Conservation (phyloP, 2,888 invertebrate species). For the Scaptomyza flava region DNA sequence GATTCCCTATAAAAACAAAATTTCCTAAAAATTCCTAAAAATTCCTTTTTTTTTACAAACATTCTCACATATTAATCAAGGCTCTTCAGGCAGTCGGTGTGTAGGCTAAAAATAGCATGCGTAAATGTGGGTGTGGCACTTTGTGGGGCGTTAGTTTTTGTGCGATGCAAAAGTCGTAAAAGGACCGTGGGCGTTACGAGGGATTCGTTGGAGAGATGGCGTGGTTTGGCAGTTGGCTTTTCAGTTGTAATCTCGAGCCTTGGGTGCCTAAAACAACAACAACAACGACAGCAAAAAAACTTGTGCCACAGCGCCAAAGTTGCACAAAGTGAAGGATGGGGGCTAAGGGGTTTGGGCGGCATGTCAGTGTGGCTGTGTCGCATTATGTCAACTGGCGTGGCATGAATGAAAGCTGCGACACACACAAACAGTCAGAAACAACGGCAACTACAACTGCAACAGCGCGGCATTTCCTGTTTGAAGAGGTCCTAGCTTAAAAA, state of each 20-base stretch:
- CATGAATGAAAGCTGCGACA: constrained; percentile 71
- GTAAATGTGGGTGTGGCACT: constrained; percentile 23
- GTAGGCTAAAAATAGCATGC: constrained; percentile 47
- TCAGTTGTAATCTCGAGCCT: constrained; percentile 25
- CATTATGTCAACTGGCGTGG: constrained; percentile 75
- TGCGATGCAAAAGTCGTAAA: constrained; percentile 17
- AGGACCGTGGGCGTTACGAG: background rate
- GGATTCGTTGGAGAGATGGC: background rate
- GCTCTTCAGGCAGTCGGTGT: too few relatives aligned
- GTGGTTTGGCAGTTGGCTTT: constrained; percentile 27
- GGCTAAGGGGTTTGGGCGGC: background rate
- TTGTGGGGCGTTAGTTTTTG: constrained; percentile 13
- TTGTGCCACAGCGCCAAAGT: constrained; percentile 25
- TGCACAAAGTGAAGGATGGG: constrained; percentile 18
- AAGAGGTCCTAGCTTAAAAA: constrained; percentile 7
- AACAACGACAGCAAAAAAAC: constrained; percentile 2
- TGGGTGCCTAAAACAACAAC: constrained; percentile 5
- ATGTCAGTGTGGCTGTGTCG: constrained; percentile 50
- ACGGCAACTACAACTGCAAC: constrained; percentile 38
- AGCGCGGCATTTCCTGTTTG: constrained; percentile 28
- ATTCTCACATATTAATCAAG: background rate
- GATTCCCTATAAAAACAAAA: too few relatives aligned
- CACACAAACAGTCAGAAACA: constrained; percentile 46
- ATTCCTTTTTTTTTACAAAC: background rate
- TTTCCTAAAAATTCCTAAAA: too few relatives aligned